Conservation (phyloP, 2,797 vertebrate genomes). For the Todus mexicanus region DNA sequence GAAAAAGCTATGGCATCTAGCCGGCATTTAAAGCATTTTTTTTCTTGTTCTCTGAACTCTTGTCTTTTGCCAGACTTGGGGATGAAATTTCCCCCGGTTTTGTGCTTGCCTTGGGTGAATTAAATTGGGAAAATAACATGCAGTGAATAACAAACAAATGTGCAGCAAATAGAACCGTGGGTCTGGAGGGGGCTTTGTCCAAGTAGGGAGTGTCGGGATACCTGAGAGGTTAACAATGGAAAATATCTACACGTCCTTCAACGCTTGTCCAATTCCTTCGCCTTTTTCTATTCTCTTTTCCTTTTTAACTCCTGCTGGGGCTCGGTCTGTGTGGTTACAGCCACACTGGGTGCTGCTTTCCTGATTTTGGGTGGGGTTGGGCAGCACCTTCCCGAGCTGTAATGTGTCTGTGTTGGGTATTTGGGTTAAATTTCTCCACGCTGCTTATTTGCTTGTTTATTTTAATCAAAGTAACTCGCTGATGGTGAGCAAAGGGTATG, state of each 20-base stretch:
- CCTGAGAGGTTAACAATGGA: background rate
- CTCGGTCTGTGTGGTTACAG: background rate
- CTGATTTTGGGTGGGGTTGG: background rate
- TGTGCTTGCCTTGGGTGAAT: background rate
- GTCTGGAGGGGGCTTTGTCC: background rate
- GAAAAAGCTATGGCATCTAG: background rate
- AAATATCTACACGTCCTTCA: background rate
- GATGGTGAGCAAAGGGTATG: background rate
- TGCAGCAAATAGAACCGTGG: accelerated
- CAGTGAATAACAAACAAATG: background rate
- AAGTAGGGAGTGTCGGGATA: accelerated
- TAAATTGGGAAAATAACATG: background rate
- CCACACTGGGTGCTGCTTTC: background rate
- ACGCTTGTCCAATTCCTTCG: background rate
- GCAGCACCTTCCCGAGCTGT: background rate
- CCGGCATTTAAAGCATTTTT: conserved; percentile 5
- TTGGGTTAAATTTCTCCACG: background rate
- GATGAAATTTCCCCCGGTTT: background rate
- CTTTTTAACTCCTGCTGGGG: background rate
- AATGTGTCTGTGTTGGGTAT: background rate
- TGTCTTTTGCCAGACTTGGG: background rate
- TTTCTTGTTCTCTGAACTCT: background rate
- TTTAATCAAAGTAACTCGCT: background rate
- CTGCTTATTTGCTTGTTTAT: background rate
- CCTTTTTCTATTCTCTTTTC: background rate